Evolutionary conservation across 2,113 vertebrate genomes (phyloP).

Genomic region (Nerophis lumbriciformis): DNA sequence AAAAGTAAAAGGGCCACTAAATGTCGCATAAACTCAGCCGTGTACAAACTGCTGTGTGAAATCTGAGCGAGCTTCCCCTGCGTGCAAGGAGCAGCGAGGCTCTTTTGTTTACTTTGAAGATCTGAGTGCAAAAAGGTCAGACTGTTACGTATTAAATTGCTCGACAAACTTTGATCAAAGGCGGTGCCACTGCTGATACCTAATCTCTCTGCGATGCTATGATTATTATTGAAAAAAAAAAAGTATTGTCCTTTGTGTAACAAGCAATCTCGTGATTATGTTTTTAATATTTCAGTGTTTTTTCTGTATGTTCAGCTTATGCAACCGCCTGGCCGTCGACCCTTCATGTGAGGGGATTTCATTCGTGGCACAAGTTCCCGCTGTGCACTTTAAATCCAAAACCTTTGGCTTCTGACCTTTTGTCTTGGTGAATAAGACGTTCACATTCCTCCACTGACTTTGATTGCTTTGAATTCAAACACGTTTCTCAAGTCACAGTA

Average conservation of each 20-base stretch:
- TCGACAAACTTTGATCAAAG: no score
- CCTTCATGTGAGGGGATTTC: constrained; percentile 17
- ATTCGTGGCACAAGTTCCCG: constrained; percentile 19
- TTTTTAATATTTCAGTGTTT: background rate
- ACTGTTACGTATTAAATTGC: background rate
- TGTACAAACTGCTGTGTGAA: background rate
- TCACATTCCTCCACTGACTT: constrained; percentile 43
- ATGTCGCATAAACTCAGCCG: constrained; percentile 13
- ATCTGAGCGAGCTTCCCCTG: background rate
- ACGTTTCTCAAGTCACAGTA: no score
- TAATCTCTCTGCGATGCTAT: no score
- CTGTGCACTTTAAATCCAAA: constrained; percentile 47
- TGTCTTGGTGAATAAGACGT: constrained; percentile 50
- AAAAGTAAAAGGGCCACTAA: constrained; percentile 12
- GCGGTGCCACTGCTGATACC: no score
- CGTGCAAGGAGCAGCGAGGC: no score
- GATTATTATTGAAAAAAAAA: background rate
- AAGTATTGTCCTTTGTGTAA: background rate
- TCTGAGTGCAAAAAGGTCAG: background rate
- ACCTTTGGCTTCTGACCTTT: constrained; percentile 47
- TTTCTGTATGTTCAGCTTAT: constrained; percentile 22
- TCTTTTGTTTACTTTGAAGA: background rate
- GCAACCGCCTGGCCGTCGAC: constrained; percentile 21
- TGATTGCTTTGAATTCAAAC: background rate
- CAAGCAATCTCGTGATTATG: constrained; percentile 8